A percentile compares a stretch with the other conserved stretches of the same genome.
phyloP scores from a whole-genome alignment of 2,113 vertebrate genomes.

The western clawed frog (Xenopus tropicalis) region DNA sequence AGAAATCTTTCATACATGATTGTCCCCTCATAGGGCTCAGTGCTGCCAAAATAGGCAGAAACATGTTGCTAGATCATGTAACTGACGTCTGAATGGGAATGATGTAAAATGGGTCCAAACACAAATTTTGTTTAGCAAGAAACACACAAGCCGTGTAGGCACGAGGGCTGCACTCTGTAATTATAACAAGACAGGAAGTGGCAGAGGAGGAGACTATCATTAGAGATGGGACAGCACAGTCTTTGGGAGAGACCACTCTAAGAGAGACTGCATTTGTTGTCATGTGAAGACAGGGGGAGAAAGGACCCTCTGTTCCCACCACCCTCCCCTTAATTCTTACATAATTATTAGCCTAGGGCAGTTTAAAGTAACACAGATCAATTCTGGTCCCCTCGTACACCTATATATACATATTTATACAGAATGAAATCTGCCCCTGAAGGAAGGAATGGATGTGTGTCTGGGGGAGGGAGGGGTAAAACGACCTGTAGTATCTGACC shows the following conservation, averaged over 20 bases:
- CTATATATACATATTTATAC: background rate
- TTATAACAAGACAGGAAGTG: background rate
- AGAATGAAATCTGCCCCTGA: background rate
- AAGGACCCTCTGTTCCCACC: conserved; percentile 15
- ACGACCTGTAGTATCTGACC: background rate
- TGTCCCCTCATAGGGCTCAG: too few species aligned
- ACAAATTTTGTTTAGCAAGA: too few species aligned
- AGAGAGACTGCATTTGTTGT: background rate
- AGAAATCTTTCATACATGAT: too few species aligned
- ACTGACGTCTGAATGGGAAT: too few species aligned
- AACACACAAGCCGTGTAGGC: too few species aligned
- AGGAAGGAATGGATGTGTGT: too few species aligned
- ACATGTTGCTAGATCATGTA: too few species aligned
- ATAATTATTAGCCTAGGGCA: background rate
- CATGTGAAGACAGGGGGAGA: conserved; percentile 6
- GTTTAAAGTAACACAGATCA: background rate
- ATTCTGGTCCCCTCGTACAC: background rate
- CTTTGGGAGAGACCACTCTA: background rate
- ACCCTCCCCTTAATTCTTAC: background rate
- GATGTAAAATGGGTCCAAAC: too few species aligned
- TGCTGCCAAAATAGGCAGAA: too few species aligned
- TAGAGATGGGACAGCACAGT: background rate
- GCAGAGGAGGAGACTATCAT: background rate
- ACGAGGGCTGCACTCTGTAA: too few species aligned
- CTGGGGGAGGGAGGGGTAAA: background rate